A percentile compares a stretch with the other conserved stretches of the same genome.
These are phyloP conservation scores for Thymelicus lineola DNA, from an alignment of 2,888 invertebrate genomes.

Conservation along the genomic window DNA sequence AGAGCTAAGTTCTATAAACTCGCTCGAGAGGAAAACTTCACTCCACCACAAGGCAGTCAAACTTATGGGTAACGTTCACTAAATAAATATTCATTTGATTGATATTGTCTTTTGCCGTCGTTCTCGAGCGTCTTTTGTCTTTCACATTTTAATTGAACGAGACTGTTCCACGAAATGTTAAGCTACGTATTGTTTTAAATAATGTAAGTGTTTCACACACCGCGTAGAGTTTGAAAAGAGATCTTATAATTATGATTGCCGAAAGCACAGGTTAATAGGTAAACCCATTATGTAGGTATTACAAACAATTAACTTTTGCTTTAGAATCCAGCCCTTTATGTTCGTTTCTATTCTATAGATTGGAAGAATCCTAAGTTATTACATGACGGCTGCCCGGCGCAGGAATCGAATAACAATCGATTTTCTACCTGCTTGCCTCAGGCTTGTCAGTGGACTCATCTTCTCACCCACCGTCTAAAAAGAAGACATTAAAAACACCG, in stretches of 20 bases:
- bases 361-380: slow-evolving; percentile 39
- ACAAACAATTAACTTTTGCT: too few species aligned
- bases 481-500: slow-evolving; percentile 58
- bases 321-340: neutral
- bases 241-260: too few species aligned
- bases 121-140: slow-evolving; percentile 5
- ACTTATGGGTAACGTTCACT: slow-evolving; percentile 43
- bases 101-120: slow-evolving; percentile 41
- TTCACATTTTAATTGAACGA: slow-evolving; percentile 8
- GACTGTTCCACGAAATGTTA: neutral
- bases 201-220: neutral
- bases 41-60: slow-evolving; percentile 43
- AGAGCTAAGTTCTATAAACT: slow-evolving; percentile 14
- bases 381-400: slow-evolving; percentile 40
- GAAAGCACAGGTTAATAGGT: too few species aligned
- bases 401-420: slow-evolving; percentile 69
- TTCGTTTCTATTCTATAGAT: slow-evolving; percentile 28
- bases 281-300: too few species aligned
- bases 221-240: too few species aligned
- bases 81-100: slow-evolving; percentile 49
- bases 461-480: slow-evolving; percentile 64
- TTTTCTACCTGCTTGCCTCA: slow-evolving; percentile 74
- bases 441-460: slow-evolving; percentile 66
- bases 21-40: slow-evolving; percentile 43
- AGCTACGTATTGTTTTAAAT: neutral